Conservation (phyloP, 2,797 vertebrate species). For the Leptoclinus maculatus region DNA sequence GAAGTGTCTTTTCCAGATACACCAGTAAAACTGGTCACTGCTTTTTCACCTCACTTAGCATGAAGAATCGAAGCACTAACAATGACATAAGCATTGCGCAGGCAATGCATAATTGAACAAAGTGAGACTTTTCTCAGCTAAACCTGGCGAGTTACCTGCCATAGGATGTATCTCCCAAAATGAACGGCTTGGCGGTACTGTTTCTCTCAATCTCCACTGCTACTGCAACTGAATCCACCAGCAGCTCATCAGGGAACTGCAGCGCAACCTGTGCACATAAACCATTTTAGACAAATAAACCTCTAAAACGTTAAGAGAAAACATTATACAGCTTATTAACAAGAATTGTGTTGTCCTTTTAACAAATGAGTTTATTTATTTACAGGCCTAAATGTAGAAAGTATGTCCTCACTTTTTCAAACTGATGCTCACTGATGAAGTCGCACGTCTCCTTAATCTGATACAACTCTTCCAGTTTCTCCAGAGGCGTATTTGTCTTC, state of each 20-base stretch:
- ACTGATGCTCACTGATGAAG: conserved; percentile 82
- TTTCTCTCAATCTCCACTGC: conserved; percentile 84
- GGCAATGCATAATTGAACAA: not conserved
- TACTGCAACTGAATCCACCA: conserved; percentile 86
- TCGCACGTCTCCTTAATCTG: conserved; percentile 84
- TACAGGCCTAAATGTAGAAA: not conserved
- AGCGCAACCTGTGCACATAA: conserved; percentile 88
- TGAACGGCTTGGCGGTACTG: conserved; percentile 83
- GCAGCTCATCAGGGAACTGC: conserved; percentile 94
- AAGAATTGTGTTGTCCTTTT: not conserved
- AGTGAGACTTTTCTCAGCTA: not conserved
- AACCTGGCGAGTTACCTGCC: conserved; percentile 86
- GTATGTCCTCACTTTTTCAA: conserved; percentile 78
- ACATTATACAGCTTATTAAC: not conserved
- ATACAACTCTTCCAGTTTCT: conserved; percentile 82
- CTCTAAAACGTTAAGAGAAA: not conserved
- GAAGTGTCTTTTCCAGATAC: not conserved
- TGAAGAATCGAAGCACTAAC: not conserved
- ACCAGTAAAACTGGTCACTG: not conserved
- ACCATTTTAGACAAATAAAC: not conserved
- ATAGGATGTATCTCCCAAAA: conserved; percentile 95
- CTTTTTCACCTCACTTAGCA: not conserved
- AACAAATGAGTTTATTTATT: not conserved
- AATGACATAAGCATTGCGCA: not conserved
- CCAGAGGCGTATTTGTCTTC: conserved; percentile 42